Conservation (phyloP, 2,797 vertebrate species). For the Miichthys miiuy region DNA sequence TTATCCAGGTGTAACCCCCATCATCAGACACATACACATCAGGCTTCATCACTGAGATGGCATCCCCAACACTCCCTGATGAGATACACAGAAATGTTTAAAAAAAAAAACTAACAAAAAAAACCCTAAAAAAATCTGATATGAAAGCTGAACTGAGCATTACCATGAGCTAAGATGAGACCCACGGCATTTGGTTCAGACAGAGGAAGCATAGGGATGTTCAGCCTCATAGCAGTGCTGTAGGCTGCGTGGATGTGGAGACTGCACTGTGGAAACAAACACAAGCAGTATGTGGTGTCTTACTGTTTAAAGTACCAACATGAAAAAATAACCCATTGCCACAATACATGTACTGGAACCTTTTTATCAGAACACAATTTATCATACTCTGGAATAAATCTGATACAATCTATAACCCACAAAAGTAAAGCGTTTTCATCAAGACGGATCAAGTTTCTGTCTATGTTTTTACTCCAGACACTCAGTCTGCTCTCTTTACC, state of each 20-base stretch:
- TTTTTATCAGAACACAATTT: not conserved
- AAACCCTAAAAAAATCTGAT: not conserved
- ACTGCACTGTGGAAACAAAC: conserved; percentile 88
- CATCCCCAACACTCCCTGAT: conserved; percentile 93
- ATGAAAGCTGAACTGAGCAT: conserved; percentile 13
- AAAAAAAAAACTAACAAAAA: not conserved
- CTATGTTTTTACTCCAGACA: conserved; percentile 1
- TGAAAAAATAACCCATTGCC: not conserved
- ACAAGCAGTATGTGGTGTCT: conserved; percentile 25
- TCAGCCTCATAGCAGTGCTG: conserved; percentile 90
- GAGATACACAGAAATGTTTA: conserved; percentile 29
- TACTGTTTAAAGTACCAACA: conserved; percentile 11
- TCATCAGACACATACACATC: conserved; percentile 97
- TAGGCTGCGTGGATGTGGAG: conserved; percentile 96
- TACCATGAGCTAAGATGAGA: conserved; percentile 95
- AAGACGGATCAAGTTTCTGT: not conserved
- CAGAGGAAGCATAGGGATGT: conserved; percentile 92
- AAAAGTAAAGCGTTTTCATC: conserved; percentile 2
- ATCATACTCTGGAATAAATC: not conserved
- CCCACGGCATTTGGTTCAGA: conserved; percentile 94
- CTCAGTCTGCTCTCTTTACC: conserved; percentile 75
- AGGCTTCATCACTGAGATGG: conserved; percentile 89
- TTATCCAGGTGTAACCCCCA: conserved; percentile 93
- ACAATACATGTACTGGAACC: not conserved
- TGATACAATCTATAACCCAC: not conserved